Evolutionary conservation across 2,113 vertebrate species (phyloP), one percentile per base, ranked within the genome.

Genomic region (Peromyscus polionotus): DNA sequence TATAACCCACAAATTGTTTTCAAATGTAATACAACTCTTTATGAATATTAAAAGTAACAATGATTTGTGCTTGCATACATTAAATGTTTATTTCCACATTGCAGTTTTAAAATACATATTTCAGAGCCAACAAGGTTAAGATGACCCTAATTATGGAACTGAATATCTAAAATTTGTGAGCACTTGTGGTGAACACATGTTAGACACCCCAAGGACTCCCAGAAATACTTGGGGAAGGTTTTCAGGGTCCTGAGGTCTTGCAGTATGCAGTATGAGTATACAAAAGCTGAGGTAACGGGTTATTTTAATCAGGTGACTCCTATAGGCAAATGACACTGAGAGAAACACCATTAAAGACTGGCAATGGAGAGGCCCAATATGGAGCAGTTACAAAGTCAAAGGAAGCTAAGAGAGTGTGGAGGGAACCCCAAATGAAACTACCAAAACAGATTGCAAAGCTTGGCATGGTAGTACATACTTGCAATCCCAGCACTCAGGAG

Each of bases 41-140:
- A 65, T 95, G 83, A 97, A 93, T 93, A 88, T 84, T 95, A 89
- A 94, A 96, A 91, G 92, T 81, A 95, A 91, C 57, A 73, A 57
- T 80, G 65, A 92, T 68, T 95, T 85, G 96, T 48, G 65, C 92
- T 97, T 85, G 20, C 77, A 94, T 95, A 97, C 65, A 88, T 90
- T 96, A 95, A 93, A 80, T 22, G 36, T 88, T 93, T 90, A 94
- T 87, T 97, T 97, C 80, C 63, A 93, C 61, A 95, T 22, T 93
- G 68, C 22, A 86, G 65, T 54, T 95, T 54, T 90, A 45, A 65
- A 83, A 73, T 72, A 72, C 33, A 65, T 83, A 77, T 95, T 96
- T 96, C 75, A 90, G 48, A 93, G 59, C 59, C 90, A 96, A 77
- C 28, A 94, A 92, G 59, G 54, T 77, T 93, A 93, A 97, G 81